Percentiles rank a stretch among this genome's conserved stretches.
These are phyloP conservation scores for Drosophila paulistorum DNA, from an alignment of 1,140 invertebrate genomes.

Conservation along the genomic window DNA sequence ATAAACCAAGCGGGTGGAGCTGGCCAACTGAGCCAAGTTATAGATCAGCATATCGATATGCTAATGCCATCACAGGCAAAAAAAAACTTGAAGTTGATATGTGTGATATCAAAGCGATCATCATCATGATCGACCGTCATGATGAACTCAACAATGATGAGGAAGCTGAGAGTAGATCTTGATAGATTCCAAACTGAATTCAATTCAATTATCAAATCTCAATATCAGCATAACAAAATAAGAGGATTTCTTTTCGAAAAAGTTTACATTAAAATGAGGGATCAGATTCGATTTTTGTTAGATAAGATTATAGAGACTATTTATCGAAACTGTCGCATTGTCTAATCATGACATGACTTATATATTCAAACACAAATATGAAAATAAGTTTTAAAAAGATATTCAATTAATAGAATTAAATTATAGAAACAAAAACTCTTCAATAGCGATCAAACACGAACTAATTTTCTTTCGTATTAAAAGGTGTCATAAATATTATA, in stretches of 20 bases:
- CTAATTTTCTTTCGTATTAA: too few species aligned
- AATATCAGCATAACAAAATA: constrained; percentile 4
- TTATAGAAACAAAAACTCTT: too few species aligned
- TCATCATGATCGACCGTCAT: background rate
- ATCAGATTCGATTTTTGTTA: background rate
- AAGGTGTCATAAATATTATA: too few species aligned
- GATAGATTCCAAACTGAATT: constrained; percentile 7
- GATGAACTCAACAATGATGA: background rate
- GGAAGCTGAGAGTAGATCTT: constrained; percentile 2
- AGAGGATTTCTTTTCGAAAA: background rate
- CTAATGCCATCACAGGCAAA: constrained; percentile 26
- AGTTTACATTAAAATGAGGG: background rate
- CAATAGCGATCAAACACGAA: too few species aligned
- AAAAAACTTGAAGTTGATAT: constrained; percentile 18
- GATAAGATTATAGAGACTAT: background rate
- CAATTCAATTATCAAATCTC: constrained; percentile 1
- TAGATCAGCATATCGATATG: constrained; percentile 51
- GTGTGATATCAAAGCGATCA: constrained; percentile 15
- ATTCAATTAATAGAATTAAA: too few species aligned
- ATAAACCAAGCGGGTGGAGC: constrained; percentile 16
- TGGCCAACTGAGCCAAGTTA: constrained; percentile 36
- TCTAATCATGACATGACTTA: too few species aligned
- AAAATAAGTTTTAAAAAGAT: too few species aligned
- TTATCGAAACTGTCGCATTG: too few species aligned
- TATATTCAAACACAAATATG: too few species aligned